Evolutionary conservation across 2,888 invertebrate species (phyloP), one percentile per base, ranked within the genome.

Genomic region (Peribatodes rhomboidaria): DNA sequence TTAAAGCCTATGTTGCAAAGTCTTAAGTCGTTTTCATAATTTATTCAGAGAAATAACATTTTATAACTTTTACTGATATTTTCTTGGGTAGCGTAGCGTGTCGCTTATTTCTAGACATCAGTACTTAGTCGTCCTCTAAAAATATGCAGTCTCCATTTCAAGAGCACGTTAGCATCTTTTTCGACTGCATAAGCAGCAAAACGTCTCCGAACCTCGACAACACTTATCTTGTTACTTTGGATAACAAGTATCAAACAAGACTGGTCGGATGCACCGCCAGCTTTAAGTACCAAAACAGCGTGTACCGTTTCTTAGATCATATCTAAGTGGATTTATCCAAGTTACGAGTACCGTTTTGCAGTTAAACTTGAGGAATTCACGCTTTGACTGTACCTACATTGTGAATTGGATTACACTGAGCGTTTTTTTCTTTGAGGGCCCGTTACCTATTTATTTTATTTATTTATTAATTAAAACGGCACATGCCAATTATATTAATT

Each of bases 301-400:
- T 68, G 60, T 68, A 64, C 64, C 65, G 61, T 67, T 75, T 71
- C 74, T 78, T 58, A 74, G 79, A 79, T 78, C 65, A 77, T 78
- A 79, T 81, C 79, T 71, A 57, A 70, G 70, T 79, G 69, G 74
- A 79, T 79, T 80, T 80, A 74, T 74, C 69, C 71, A 75, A 78
- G 74, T 69, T 68, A 70, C 64, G 42, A 70, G 74, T 72, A 74
- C 80, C 74, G 75, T 77, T 79, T 69, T 71, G 65, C 71, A 64
- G 73, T 70, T 71, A 68, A 71, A 73, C 65, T 59, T 53, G 64
- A 69, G 71, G 70, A 33, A 57, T 65, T 65, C 60, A 46, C 60
- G 60, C 55, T 60, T 65, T 44, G 52, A 53, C 31, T 52, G 20
- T 44, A 56, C 60, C n/a, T n/a, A n/a, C n/a, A n/a, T n/a, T 59